A percentile compares a stretch with the other conserved stretches of the same genome.
phyloP scores from a whole-genome alignment of 2,888 invertebrate species.

The Phoenoteleia sp. region DNA sequence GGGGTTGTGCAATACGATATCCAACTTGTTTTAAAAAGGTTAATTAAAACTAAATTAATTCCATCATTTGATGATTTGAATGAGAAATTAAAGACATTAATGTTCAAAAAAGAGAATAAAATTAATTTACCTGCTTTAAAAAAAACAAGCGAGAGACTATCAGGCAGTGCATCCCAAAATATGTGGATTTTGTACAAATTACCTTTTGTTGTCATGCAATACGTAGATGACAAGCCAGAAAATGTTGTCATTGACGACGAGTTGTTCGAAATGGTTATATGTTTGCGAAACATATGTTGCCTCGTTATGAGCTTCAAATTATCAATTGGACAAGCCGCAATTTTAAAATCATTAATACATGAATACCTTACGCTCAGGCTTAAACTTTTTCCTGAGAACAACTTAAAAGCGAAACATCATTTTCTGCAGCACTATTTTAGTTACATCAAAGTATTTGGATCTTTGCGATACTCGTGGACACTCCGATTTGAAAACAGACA shows the following conservation, averaged over 20 bases:
- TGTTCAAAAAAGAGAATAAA: constrained; percentile 11
- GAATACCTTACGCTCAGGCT: constrained; percentile 58
- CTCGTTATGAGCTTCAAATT: constrained; percentile 60
- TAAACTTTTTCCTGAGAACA: constrained; percentile 49
- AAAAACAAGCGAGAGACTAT: constrained; percentile 25
- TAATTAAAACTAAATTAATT: constrained; percentile 44
- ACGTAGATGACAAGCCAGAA: constrained; percentile 5
- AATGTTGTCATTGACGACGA: constrained; percentile 48
- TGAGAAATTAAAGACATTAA: not conserved
- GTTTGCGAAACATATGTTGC: constrained; percentile 61
- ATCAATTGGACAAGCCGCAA: constrained; percentile 44
- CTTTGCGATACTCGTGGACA: constrained; percentile 66
- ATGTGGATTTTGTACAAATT: constrained; percentile 63
- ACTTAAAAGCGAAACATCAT: constrained; percentile 71
- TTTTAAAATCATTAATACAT: constrained; percentile 37
- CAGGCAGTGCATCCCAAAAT: constrained; percentile 67
- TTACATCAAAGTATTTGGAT: constrained; percentile 67
- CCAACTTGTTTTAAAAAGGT: constrained; percentile 71
- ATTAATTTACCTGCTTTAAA: constrained; percentile 34
- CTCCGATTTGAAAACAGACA: constrained; percentile 75
- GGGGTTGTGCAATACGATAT: constrained; percentile 76
- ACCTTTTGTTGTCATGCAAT: constrained; percentile 55
- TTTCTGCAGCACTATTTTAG: constrained; percentile 65
- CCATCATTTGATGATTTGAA: constrained; percentile 17
- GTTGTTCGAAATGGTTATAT: constrained; percentile 61